Evolutionary conservation across 35 echinoderm and acorn worm species (phyloP).

Genomic region (Heliocidaris tuberculata): DNA sequence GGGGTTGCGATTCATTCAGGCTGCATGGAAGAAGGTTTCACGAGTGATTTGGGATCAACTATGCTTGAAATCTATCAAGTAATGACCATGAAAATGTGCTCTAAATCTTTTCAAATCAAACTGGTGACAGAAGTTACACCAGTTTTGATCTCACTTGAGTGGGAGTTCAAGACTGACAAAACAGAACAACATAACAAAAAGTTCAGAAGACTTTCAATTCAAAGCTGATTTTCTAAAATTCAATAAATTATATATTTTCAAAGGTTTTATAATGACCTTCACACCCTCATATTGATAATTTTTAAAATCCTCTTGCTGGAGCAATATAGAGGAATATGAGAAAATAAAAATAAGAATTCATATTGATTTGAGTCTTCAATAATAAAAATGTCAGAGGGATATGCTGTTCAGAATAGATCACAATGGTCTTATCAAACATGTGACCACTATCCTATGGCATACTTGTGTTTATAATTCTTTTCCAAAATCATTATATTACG

Average conservation of each 20-base stretch:
- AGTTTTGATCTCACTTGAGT: background rate
- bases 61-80: background rate
- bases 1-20: background rate
- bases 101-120: background rate
- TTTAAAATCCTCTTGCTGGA: background rate
- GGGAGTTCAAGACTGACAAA: background rate
- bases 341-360: no score
- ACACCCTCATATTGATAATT: background rate
- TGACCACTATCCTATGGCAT: no score
- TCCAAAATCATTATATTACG: no score
- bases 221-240: background rate
- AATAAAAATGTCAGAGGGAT: no score
- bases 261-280: background rate
- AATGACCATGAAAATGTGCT: slow-evolving; percentile 7
- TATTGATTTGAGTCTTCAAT: no score
- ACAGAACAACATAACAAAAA: background rate
- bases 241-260: background rate
- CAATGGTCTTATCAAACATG: no score
- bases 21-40: background rate
- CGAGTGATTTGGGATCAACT: background rate
- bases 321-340: background rate
- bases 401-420: no score
- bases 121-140: background rate
- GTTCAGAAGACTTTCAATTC: background rate
- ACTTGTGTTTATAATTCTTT: no score